Conservation (phyloP, 2,113 vertebrate species). For the Lampris incognitus region DNA sequence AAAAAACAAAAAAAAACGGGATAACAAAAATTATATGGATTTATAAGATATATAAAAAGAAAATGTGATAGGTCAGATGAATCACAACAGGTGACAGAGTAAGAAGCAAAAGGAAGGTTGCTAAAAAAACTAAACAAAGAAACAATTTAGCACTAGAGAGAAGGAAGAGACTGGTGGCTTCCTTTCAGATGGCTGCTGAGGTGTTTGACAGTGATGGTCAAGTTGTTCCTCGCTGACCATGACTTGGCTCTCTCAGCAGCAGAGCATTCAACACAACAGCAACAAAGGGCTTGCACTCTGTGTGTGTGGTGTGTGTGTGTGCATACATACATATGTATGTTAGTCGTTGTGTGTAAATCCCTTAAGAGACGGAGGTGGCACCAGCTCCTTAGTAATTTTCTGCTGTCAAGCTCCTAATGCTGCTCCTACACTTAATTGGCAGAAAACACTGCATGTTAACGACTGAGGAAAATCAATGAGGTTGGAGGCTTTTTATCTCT, state of each 20-base stretch:
- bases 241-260: conserved; percentile 42
- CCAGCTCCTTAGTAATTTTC: conserved; percentile 11
- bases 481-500: conserved; percentile 27
- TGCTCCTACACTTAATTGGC: conserved; percentile 30
- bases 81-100: too few species aligned
- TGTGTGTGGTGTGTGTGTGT: neutral
- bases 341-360: conserved; percentile 12
- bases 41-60: too few species aligned
- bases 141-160: neutral
- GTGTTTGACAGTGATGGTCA: conserved; percentile 7
- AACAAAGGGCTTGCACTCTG: too few species aligned
- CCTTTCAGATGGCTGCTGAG: conserved; percentile 2
- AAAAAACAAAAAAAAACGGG: too few species aligned
- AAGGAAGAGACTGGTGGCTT: neutral
- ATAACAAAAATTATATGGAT: too few species aligned
- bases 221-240: conserved; percentile 7
- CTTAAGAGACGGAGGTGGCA: neutral
- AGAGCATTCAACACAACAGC: neutral
- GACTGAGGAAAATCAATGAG: conserved; percentile 21
- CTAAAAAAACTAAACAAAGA: conserved; percentile 57
- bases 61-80: too few species aligned
- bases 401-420: neutral
- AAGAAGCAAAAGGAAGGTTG: conserved; percentile 19
- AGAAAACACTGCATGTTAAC: conserved; percentile 25
- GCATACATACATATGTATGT: neutral